phyloP scores from a whole-genome alignment of 2,888 invertebrate genomes.

The Caenorhabditis afra region DNA sequence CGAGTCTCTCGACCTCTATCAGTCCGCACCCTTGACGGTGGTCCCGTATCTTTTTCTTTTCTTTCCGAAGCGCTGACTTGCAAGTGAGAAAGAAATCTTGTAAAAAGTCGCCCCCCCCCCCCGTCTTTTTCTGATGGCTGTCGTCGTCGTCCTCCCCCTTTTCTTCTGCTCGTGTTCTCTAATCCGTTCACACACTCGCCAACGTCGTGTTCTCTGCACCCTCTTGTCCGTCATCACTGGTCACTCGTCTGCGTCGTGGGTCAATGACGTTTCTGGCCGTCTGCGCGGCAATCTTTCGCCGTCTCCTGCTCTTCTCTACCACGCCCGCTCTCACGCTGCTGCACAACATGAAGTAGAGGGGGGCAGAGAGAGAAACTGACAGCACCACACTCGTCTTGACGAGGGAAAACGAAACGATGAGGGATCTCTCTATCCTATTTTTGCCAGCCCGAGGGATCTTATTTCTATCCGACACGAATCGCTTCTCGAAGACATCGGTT shows the following conservation, averaged over 20 bases:
- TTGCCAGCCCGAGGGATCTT: background rate
- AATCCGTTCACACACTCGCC: too few relatives aligned
- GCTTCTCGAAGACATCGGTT: background rate
- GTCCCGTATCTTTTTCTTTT: too few relatives aligned
- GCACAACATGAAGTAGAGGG: conserved; percentile 13
- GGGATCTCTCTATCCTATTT: conserved; percentile 7
- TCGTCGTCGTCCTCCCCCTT: background rate
- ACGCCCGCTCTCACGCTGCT: conserved; percentile 5
- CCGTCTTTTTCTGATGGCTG: background rate
- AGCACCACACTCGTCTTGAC: conserved; percentile 16
- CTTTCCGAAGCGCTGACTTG: background rate
- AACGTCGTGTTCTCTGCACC: conserved; percentile 7
- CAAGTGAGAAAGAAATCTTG: conserved; percentile 47
- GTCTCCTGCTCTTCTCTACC: conserved; percentile 30
- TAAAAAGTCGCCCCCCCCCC: conserved; percentile 20
- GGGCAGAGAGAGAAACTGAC: conserved; percentile 32
- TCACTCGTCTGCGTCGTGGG: conserved; percentile 39
- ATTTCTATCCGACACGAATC: background rate
- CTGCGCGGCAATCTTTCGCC: background rate
- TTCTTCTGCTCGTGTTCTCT: background rate
- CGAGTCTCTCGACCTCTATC: too few relatives aligned
- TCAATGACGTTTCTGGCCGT: conserved; percentile 37
- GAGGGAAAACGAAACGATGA: background rate
- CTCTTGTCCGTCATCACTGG: conserved; percentile 9
- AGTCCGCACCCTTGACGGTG: too few relatives aligned